phyloP scores from a whole-genome alignment of 2,888 invertebrate species.

The Machimus atricapillus region DNA sequence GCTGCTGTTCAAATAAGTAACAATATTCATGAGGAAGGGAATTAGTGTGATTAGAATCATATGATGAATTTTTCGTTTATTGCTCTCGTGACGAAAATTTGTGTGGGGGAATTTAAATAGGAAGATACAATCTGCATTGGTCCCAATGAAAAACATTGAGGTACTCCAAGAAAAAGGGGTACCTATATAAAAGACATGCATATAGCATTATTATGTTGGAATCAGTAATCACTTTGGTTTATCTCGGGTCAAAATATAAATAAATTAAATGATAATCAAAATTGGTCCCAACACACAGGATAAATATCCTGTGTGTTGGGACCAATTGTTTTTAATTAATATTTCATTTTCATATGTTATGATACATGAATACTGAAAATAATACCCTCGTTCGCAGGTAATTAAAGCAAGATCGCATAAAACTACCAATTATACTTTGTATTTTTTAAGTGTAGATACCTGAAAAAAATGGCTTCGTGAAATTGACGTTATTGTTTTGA shows the following conservation, averaged over 20 bases:
- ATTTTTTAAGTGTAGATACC: background rate
- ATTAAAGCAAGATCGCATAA: background rate
- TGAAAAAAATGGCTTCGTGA: background rate
- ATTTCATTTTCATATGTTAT: too few species aligned
- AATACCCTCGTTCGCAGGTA: background rate
- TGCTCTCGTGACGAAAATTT: background rate
- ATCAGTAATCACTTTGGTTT: too few species aligned
- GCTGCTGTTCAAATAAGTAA: background rate
- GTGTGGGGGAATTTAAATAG: background rate
- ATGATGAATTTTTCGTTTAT: background rate
- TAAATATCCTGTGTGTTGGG: too few species aligned
- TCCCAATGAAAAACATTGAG: background rate
- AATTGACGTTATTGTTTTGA: background rate
- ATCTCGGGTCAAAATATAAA: too few species aligned
- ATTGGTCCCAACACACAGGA: too few species aligned
- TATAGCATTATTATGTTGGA: too few species aligned
- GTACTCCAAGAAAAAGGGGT: background rate
- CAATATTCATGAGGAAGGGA: background rate
- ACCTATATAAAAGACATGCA: too few species aligned
- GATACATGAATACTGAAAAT: background rate
- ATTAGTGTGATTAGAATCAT: background rate
- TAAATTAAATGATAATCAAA: too few species aligned
- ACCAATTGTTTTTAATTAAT: too few species aligned
- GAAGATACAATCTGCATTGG: background rate
- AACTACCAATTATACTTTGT: background rate